Evolutionary conservation across 2,888 invertebrate species (phyloP).

Genomic region (Ormyrus rosae): DNA sequence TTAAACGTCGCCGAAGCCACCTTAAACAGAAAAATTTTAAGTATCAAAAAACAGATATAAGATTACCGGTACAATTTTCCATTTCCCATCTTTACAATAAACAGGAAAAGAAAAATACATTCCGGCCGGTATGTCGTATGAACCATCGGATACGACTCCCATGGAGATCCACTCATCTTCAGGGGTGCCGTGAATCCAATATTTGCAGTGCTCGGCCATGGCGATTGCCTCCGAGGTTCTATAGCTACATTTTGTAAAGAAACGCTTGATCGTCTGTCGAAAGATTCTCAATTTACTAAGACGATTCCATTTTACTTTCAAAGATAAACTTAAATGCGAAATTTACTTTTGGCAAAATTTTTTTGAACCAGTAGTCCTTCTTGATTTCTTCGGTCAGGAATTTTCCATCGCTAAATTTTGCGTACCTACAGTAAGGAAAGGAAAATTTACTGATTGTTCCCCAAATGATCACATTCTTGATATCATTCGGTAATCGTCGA

Average conservation of each 20-base stretch:
- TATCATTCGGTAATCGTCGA: conserved; percentile 51
- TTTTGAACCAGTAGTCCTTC: conserved; percentile 55
- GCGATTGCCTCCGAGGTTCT: conserved; percentile 41
- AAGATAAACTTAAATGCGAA: background rate
- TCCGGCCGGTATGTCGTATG: conserved; percentile 54
- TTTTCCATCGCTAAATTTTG: conserved; percentile 47
- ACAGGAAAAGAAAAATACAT: conserved; percentile 61
- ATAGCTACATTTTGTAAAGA: conserved; percentile 25
- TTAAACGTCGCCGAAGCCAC: too few species aligned
- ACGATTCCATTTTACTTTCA: background rate
- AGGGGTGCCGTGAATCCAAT: conserved; percentile 58
- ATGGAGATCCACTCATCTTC: conserved; percentile 60
- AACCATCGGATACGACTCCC: conserved; percentile 59
- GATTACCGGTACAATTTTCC: conserved; percentile 58
- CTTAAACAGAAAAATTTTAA: too few species aligned
- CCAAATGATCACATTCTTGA: conserved; percentile 62
- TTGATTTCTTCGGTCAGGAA: conserved; percentile 33
- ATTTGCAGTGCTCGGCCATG: conserved; percentile 60
- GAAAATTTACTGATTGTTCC: conserved; percentile 53
- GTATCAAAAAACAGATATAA: too few species aligned
- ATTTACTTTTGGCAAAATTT: conserved; percentile 54
- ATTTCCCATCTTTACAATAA: conserved; percentile 52
- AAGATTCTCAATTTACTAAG: too few species aligned
- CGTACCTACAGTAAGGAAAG: conserved; percentile 58
- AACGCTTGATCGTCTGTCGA: background rate